A percentile compares a stretch with the other conserved stretches of the same genome.
Conservation (phyloP, 2,797 vertebrate species). For the Natrix natrix region DNA sequence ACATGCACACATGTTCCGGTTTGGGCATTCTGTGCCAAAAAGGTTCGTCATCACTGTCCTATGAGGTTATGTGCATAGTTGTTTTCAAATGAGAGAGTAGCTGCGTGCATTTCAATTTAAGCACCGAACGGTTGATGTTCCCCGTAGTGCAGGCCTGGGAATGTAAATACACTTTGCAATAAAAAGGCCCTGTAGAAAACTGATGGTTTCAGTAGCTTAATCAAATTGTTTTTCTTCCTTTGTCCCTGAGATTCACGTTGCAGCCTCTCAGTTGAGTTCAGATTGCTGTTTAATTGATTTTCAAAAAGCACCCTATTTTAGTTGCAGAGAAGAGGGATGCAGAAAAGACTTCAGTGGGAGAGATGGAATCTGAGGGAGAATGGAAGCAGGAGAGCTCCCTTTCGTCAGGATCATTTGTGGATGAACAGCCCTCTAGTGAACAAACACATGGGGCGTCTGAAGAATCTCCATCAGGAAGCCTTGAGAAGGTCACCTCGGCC, state of each 20-base stretch:
- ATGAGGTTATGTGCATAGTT: background rate
- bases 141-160: background rate
- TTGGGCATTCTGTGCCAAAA: no score
- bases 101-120: background rate
- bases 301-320: background rate
- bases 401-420: fast-evolving
- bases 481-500: background rate
- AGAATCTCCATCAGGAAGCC: fast-evolving
- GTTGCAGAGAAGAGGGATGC: background rate
- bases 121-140: background rate
- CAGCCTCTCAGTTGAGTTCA: background rate
- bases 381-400: background rate
- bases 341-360: background rate
- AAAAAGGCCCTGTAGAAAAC: background rate
- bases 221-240: background rate
- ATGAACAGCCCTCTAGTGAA: background rate
- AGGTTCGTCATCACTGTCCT: no score
- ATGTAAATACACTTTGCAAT: background rate
- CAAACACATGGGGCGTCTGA: background rate
- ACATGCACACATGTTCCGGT: no score
- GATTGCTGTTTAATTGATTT: fast-evolving
- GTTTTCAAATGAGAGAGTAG: background rate
- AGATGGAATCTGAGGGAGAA: constrained; percentile 21
- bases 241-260: background rate
- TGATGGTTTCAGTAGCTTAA: background rate